Evolutionary conservation across 2,113 vertebrate species (phyloP).

Genomic region (Erythrocercus mccallii): DNA sequence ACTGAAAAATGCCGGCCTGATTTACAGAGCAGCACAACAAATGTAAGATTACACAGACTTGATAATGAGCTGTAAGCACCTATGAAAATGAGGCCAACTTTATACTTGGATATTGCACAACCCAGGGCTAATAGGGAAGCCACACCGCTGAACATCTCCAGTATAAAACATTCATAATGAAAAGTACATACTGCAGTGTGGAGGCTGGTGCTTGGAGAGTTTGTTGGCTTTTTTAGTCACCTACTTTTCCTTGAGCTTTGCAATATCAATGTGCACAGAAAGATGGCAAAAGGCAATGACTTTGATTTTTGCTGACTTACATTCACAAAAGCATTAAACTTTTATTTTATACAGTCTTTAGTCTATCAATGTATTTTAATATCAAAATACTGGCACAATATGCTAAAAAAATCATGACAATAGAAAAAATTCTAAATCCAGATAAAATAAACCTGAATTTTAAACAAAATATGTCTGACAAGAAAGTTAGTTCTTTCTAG

Average conservation of each 20-base stretch:
- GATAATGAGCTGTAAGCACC: constrained; percentile 1
- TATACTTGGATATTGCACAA: neutral
- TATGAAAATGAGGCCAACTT: constrained; percentile 32
- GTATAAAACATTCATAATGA: constrained; percentile 4
- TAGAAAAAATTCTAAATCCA: neutral
- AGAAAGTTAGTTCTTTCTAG: neutral
- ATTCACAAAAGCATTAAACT: neutral
- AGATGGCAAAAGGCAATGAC: neutral
- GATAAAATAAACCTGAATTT: neutral
- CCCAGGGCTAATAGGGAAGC: neutral
- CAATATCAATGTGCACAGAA: neutral
- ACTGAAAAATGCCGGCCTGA: neutral
- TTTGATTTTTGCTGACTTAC: neutral
- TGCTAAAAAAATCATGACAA: neutral
- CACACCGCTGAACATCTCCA: neutral
- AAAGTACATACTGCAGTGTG: neutral
- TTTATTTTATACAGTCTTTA: neutral
- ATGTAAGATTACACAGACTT: neutral
- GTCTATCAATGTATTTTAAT: neutral
- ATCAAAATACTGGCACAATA: neutral
- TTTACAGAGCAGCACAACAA: neutral
- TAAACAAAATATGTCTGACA: neutral
- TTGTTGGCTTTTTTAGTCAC: neutral
- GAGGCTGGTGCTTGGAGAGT: neutral
- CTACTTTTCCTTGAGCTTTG: neutral